A percentile compares a stretch with the other conserved stretches of the same genome.
Evolutionary conservation across 2,797 vertebrate species (phyloP).

Genomic region (Enteromius afrohamiltoni): DNA sequence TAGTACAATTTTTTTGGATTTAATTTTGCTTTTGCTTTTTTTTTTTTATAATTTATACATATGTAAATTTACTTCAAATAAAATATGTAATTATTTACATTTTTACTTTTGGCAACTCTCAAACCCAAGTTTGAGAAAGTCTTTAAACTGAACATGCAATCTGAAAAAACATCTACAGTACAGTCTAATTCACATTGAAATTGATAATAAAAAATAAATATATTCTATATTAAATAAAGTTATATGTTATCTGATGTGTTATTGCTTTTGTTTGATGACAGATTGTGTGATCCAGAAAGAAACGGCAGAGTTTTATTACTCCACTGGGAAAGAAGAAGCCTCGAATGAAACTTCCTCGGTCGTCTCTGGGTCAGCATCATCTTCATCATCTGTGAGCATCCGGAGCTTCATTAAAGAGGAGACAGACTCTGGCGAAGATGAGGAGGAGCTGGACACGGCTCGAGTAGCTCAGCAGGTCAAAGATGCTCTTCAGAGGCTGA

Average conservation of each 20-base stretch:
- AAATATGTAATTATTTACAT: not conserved
- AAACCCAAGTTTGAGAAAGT: not conserved
- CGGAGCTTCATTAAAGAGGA: constrained; percentile 6
- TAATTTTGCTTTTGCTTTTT: not conserved
- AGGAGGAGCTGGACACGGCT: constrained; percentile 89
- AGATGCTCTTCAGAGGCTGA: constrained; percentile 94
- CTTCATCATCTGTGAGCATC: constrained; percentile 14
- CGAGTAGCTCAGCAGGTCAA: constrained; percentile 96
- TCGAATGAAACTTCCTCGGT: not conserved
- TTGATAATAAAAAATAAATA: not conserved
- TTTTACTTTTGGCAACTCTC: not conserved
- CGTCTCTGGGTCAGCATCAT: not conserved
- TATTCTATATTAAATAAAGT: too few relatives aligned
- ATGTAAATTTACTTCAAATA: not conserved
- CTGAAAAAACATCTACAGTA: not conserved
- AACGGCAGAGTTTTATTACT: not conserved
- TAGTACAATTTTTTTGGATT: not conserved
- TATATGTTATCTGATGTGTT: not conserved
- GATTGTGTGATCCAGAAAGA: constrained; percentile 30
- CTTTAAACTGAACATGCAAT: too few relatives aligned
- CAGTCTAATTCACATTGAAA: not conserved
- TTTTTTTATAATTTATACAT: not conserved
- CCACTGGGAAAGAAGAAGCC: not conserved
- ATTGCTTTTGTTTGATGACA: not conserved
- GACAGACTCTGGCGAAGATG: constrained; percentile 68